Percentiles rank a stretch among this genome's conserved stretches.
These are phyloP conservation scores for Coptodon bakossiorum DNA, from an alignment of 2,113 vertebrate genomes.

Conservation along the genomic window DNA sequence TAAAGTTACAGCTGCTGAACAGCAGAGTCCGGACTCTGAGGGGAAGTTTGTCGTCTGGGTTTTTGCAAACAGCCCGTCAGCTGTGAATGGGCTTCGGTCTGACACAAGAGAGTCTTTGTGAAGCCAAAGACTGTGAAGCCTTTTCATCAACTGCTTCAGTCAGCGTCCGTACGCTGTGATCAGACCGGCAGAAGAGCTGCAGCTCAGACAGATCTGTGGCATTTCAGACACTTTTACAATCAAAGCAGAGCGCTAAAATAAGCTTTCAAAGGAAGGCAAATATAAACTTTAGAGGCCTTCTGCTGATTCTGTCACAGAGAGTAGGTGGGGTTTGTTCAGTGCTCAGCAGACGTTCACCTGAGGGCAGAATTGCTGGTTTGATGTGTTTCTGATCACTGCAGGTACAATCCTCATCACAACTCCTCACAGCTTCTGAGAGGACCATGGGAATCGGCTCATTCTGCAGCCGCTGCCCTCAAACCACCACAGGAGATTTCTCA, in stretches of 20 bases:
- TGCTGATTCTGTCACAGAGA: neutral
- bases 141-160: neutral
- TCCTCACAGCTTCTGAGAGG: neutral
- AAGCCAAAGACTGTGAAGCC: neutral
- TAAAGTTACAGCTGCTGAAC: neutral
- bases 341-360: neutral
- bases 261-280: neutral
- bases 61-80: neutral
- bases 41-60: neutral
- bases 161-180: neutral
- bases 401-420: neutral
- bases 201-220: neutral
- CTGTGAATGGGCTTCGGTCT: neutral
- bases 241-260: neutral
- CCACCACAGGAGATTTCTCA: neutral
- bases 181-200: neutral
- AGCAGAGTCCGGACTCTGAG: neutral
- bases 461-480: neutral
- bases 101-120: neutral
- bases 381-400: neutral
- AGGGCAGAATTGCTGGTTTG: neutral
- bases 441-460: neutral
- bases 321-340: neutral
- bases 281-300: neutral
- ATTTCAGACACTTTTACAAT: neutral